These are phyloP conservation scores for Polydrusus pterygomalis DNA, from an alignment of 2,888 invertebrate species.

Conservation along the genomic window DNA sequence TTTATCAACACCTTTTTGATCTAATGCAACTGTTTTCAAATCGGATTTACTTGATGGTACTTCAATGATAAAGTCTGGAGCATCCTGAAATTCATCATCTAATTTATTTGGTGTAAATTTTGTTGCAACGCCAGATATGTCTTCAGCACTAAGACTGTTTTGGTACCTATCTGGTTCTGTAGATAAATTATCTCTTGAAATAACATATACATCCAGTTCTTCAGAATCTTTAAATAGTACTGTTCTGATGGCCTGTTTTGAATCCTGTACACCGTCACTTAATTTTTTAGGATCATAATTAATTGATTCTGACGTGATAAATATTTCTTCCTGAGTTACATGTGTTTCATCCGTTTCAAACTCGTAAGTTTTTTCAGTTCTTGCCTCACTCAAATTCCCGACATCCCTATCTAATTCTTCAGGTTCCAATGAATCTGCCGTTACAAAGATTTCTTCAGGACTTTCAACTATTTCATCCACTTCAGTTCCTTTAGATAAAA, in stretches of 20 bases:
- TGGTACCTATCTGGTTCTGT: too few species aligned
- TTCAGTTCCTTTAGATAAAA: neutral
- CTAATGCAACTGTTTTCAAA: neutral
- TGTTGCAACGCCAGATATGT: too few species aligned
- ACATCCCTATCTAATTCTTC: neutral
- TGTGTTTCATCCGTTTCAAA: too few species aligned
- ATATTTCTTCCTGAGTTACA: too few species aligned
- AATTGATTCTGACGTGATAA: too few species aligned
- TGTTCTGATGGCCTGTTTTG: neutral
- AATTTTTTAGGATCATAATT: too few species aligned
- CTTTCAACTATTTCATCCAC: neutral
- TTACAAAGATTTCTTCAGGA: neutral
- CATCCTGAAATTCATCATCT: constrained; percentile 14
- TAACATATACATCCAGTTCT: neutral
- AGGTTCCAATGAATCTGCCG: neutral
- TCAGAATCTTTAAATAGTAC: neutral
- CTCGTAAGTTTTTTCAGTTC: neutral
- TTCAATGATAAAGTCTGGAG: neutral
- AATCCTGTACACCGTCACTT: too few species aligned
- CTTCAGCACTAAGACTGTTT: too few species aligned
- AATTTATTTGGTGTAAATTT: neutral
- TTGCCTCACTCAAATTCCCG: neutral
- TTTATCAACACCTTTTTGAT: neutral
- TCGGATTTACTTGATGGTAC: too few species aligned
- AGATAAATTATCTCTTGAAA: neutral